A percentile compares a stretch with the other conserved stretches of the same genome.
These are phyloP conservation scores for Malurus cyaneus DNA, from an alignment of 2,113 vertebrate genomes.

Conservation along the genomic window DNA sequence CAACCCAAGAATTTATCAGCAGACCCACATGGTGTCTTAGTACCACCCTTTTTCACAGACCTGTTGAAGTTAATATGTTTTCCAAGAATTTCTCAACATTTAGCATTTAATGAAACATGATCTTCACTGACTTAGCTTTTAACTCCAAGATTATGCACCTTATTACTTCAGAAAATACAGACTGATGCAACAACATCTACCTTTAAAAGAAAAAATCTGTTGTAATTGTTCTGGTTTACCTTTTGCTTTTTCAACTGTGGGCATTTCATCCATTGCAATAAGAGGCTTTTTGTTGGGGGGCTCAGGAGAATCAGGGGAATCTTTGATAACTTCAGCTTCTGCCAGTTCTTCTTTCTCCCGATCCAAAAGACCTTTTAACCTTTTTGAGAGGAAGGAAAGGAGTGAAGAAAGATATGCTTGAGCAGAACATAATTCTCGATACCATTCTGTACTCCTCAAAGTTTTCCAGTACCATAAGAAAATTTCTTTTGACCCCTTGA, in stretches of 20 bases:
- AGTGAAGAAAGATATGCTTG: background rate
- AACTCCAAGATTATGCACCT: background rate
- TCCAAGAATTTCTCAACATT: background rate
- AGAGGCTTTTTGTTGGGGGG: conserved; percentile 96
- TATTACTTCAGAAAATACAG: background rate
- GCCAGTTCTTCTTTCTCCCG: conserved; percentile 88
- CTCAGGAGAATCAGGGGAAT: conserved; percentile 97
- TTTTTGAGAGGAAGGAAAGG: conserved; percentile 41
- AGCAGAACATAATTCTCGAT: background rate
- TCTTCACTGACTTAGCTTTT: background rate
- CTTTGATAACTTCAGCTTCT: conserved; percentile 94
- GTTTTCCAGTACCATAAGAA: background rate
- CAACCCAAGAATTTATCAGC: background rate
- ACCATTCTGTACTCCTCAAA: background rate
- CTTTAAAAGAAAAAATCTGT: background rate
- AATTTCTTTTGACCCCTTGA: background rate
- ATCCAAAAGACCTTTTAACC: conserved; percentile 87
- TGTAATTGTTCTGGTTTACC: conserved; percentile 70
- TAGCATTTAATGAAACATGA: background rate
- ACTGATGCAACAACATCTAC: background rate
- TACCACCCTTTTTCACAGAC: background rate
- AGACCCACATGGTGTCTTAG: background rate
- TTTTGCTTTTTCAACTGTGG: conserved; percentile 88
- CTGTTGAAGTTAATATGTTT: background rate
- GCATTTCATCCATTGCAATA: conserved; percentile 83